A percentile compares a stretch with the other conserved stretches of the same genome.
phyloP scores from a whole-genome alignment of 2,888 invertebrate genomes.

The Tetropium fuscum region DNA sequence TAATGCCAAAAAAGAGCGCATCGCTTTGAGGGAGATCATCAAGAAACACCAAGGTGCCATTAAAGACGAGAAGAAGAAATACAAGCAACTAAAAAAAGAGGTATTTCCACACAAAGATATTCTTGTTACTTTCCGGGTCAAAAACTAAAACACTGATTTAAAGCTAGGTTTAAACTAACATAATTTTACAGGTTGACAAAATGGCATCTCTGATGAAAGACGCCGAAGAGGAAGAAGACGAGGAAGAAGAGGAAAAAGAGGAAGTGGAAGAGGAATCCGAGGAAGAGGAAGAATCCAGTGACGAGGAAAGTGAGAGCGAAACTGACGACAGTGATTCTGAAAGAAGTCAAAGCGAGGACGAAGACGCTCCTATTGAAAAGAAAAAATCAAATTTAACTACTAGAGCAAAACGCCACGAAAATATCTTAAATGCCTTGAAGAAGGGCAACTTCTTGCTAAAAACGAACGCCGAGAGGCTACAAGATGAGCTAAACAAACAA shows the following conservation, averaged over 20 bases:
- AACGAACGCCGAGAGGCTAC: slow-evolving; percentile 88
- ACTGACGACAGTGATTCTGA: slow-evolving; percentile 77
- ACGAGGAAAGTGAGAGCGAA: slow-evolving; percentile 75
- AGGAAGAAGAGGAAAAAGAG: slow-evolving; percentile 71
- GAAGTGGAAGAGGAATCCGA: slow-evolving; percentile 69
- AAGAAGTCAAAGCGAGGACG: slow-evolving; percentile 67
- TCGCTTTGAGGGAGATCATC: slow-evolving; percentile 82
- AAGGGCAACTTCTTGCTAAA: slow-evolving; percentile 90
- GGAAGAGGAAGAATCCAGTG: slow-evolving; percentile 73
- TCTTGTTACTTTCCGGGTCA: no score
- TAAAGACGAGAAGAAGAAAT: slow-evolving; percentile 85
- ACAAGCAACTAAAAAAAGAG: slow-evolving; percentile 86
- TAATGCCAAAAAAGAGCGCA: slow-evolving; percentile 82
- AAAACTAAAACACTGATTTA: background rate
- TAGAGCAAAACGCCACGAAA: slow-evolving; percentile 81
- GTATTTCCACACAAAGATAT: no score
- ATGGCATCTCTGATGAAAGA: slow-evolving; percentile 91
- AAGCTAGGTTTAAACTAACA: background rate
- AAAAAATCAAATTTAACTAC: slow-evolving; percentile 76
- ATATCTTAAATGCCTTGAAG: slow-evolving; percentile 81
- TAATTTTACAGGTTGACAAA: slow-evolving; percentile 77
- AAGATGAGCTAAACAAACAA: slow-evolving; percentile 87
- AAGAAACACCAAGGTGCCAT: slow-evolving; percentile 84
- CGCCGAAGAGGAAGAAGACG: slow-evolving; percentile 75
- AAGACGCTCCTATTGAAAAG: slow-evolving; percentile 76